Evolutionary conservation across 2,888 invertebrate species (phyloP), one percentile per base, ranked within the genome.

Genomic region (Cataglyphis cursor): DNA sequence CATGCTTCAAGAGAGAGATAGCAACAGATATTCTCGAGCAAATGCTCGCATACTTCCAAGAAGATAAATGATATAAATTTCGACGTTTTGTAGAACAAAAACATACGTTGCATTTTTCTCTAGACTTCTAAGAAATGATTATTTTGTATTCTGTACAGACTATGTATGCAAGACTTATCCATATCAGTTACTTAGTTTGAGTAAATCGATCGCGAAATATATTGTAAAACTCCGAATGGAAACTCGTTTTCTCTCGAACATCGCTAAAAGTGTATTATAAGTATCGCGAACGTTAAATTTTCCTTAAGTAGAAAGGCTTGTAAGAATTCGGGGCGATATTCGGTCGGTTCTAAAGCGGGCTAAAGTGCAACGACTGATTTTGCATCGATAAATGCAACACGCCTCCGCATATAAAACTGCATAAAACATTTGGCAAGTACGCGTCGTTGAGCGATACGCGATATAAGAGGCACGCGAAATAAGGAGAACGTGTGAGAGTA

Each of bases 351-450:
- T n/a, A 31, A 35, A 41, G n/a, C 15, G 66, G 8, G 28, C 6
- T 51, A 80, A 48, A 72, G 62, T 64, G 62, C 54, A n/a, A 12
- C 57, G 70, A 28, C 44, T 38, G 62, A 83, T 81, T 72, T 66
- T 54, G 51, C 66, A 64, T 74, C 65, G 48, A 82, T 82, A 84
- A 82, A 84, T 82, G 18, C 18, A 76, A 76, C 41, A 54, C 54
- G 51, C n/a, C 64, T 54, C 44, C 76, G 28, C 51, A n/a, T 51
- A 51, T 72, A 76, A 72, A 72, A 61, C 72, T 85, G 76, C 68
- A 81, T 76, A 85, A 84, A 85, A 81, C 81, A 84, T 85, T 78
- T 70, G 76, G 66, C 62, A 61, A 57, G 65, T 51, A 82, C 66
- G 72, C 59, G 72, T 54, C 75, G n/a, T 72, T 59, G 48, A 18